phyloP scores from a whole-genome alignment of 2,797 vertebrate species.

The Crenuchus spilurus region DNA sequence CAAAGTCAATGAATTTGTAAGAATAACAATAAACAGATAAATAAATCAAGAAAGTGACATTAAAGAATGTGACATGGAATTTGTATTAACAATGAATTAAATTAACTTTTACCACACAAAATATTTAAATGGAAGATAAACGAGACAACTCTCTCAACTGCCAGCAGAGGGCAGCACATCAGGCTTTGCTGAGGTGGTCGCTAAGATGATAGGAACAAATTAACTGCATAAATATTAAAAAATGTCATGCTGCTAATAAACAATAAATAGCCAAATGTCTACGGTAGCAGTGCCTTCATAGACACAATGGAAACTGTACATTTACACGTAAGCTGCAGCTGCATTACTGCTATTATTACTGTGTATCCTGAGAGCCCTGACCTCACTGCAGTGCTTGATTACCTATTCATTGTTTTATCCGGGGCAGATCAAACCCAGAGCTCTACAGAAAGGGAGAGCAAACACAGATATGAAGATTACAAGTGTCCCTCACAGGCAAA shows the following conservation, averaged over 20 bases:
- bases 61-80: no score
- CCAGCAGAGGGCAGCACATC: conserved; percentile 13
- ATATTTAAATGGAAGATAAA: not conserved
- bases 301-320: not conserved
- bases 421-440: conserved; percentile 31
- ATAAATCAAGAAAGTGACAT: no score
- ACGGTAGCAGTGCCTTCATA: no score
- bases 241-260: no score
- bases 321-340: no score
- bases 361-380: not conserved
- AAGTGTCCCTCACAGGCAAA: conserved; percentile 54
- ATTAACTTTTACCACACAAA: not conserved
- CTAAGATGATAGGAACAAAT: not conserved
- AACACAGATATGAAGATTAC: conserved; percentile 39
- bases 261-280: no score
- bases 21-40: no score
- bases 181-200: not conserved
- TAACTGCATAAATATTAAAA: not conserved
- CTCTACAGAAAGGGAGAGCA: conserved; percentile 42
- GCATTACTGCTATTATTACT: not conserved
- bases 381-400: conserved; percentile 2
- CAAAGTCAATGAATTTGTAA: no score
- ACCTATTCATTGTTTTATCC: conserved; percentile 21
- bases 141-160: not conserved
- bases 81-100: no score